Conservation (phyloP, 2,113 vertebrate species). For the Plecotus auritus region DNA sequence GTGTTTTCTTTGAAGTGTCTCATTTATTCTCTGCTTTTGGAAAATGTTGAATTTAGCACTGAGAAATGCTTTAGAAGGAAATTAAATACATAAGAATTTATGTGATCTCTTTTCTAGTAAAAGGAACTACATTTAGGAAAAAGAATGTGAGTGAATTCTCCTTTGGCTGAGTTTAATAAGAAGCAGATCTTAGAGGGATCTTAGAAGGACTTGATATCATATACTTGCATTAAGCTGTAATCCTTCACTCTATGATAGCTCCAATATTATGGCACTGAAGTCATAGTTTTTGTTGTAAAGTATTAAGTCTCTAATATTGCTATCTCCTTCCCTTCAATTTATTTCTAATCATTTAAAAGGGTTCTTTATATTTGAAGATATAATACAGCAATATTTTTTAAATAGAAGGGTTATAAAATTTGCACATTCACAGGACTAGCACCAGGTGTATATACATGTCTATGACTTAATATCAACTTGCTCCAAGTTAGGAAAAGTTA, state of each 20-base stretch:
- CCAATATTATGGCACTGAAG: slow-evolving; percentile 13
- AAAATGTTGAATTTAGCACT: slow-evolving; percentile 42
- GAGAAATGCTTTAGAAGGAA: slow-evolving; percentile 36
- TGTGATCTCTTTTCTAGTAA: slow-evolving; percentile 56
- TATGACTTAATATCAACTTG: neutral
- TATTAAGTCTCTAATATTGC: slow-evolving; percentile 14
- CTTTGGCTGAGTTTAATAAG: slow-evolving; percentile 61
- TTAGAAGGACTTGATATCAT: slow-evolving; percentile 29
- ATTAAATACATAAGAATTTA: slow-evolving; percentile 50
- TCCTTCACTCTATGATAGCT: neutral
- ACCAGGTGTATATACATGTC: neutral
- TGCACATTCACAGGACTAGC: neutral
- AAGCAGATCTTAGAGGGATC: slow-evolving; percentile 56
- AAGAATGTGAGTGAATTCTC: slow-evolving; percentile 55
- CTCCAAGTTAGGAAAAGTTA: neutral
- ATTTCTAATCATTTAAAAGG: slow-evolving; percentile 31
- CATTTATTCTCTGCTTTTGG: slow-evolving; percentile 14
- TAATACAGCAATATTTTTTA: neutral
- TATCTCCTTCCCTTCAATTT: neutral
- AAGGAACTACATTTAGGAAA: slow-evolving; percentile 42
- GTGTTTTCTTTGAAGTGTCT: neutral
- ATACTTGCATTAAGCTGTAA: slow-evolving; percentile 37
- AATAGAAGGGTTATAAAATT: slow-evolving; percentile 16
- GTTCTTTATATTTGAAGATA: neutral
- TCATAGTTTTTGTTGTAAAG: slow-evolving; percentile 38